These are phyloP conservation scores for Cyclura pinguis DNA, from an alignment of 2,797 vertebrate genomes.

Conservation along the genomic window DNA sequence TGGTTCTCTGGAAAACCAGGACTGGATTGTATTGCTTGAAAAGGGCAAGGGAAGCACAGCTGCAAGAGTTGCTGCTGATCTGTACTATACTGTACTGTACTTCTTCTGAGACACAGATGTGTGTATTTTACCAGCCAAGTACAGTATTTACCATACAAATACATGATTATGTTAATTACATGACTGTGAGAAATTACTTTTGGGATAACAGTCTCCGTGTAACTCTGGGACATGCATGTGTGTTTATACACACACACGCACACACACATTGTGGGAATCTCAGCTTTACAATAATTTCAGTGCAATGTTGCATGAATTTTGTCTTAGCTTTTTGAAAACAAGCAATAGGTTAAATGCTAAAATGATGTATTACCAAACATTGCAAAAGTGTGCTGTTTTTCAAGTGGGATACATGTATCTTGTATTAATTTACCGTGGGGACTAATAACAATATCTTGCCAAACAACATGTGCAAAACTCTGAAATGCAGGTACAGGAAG, in stretches of 20 bases:
- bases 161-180: background rate
- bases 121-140: background rate
- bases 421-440: background rate
- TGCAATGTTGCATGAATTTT: background rate
- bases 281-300: background rate
- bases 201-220: background rate
- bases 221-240: background rate
- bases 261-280: too few species aligned
- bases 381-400: background rate
- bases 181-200: background rate
- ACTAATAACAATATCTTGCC: background rate
- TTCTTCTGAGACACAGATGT: slow-evolving; percentile 26
- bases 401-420: background rate
- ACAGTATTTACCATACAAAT: background rate
- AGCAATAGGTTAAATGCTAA: background rate
- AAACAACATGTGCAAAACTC: background rate
- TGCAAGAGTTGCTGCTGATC: slow-evolving; percentile 21
- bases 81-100: background rate
- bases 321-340: background rate
- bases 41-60: background rate
- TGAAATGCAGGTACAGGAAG: background rate
- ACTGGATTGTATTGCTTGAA: background rate
- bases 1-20: background rate
- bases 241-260: too few species aligned
- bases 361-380: background rate